phyloP scores from a whole-genome alignment of 1,140 invertebrate genomes.

The Hyles vespertilio region DNA sequence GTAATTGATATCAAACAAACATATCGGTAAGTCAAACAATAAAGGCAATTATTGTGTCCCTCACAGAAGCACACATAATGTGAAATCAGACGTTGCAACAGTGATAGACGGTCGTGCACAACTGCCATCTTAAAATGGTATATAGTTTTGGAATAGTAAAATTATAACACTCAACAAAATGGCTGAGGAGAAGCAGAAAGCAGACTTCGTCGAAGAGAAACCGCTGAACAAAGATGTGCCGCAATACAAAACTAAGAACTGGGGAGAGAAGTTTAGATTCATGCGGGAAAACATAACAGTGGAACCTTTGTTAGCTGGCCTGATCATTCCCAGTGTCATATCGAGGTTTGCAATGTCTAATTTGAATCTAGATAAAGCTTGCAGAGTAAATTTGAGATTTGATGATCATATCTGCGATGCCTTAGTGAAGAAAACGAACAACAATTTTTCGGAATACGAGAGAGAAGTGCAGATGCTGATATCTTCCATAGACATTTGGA shows the following conservation, averaged over 20 bases:
- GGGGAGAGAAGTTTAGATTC: conserved; percentile 46
- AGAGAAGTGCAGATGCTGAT: conserved; percentile 76
- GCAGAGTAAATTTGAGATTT: conserved; percentile 76
- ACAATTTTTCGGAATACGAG: conserved; percentile 64
- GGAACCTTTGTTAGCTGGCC: conserved; percentile 76
- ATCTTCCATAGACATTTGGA: conserved; percentile 76
- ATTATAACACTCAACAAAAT: conserved; percentile 30
- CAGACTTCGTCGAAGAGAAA: conserved; percentile 45
- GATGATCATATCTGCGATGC: conserved; percentile 74
- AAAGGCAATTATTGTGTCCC: conserved; percentile 46
- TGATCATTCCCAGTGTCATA: conserved; percentile 76
- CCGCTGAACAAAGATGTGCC: conserved; percentile 43
- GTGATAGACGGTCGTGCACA: conserved; percentile 28
- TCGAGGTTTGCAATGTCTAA: conserved; percentile 75
- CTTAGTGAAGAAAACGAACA: conserved; percentile 59
- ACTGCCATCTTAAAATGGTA: conserved; percentile 25
- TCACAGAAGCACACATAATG: conserved; percentile 47
- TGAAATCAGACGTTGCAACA: conserved; percentile 45
- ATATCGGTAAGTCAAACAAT: conserved; percentile 62
- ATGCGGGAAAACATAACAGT: conserved; percentile 73
- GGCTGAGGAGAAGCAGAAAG: conserved; percentile 44
- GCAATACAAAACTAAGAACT: conserved; percentile 42
- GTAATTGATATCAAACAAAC: conserved; percentile 70
- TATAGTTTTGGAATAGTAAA: conserved; percentile 2
- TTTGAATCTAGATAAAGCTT: conserved; percentile 79